Evolutionary conservation across 2,888 invertebrate species (phyloP).

Genomic region (Ditula angustiorana): DNA sequence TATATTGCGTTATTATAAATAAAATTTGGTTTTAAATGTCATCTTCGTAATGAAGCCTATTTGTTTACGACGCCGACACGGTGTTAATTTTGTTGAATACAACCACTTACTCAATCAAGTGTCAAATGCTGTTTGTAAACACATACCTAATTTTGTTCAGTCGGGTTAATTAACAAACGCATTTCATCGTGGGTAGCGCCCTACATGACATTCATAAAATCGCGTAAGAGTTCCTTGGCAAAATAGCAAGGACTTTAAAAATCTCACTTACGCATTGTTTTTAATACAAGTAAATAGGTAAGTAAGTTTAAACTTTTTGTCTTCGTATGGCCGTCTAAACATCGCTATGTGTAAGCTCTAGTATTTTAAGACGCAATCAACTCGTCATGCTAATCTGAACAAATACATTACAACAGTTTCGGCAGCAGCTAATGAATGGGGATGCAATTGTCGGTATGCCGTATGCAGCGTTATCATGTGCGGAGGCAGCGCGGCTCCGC

Average conservation of each 20-base stretch:
- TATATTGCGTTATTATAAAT: not conserved
- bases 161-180: constrained; percentile 12
- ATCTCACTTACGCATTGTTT: too few species aligned
- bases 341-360: too few species aligned
- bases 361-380: not conserved
- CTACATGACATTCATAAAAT: not conserved
- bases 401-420: constrained; percentile 11
- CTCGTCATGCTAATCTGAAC: too few species aligned
- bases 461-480: constrained; percentile 36
- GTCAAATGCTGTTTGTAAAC: constrained; percentile 14
- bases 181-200: constrained; percentile 6
- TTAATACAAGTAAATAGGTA: too few species aligned
- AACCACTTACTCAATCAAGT: not conserved
- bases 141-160: constrained; percentile 2
- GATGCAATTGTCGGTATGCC: constrained; percentile 39
- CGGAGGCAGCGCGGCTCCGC: constrained; percentile 35
- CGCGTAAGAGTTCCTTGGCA: not conserved
- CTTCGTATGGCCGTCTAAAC: too few species aligned
- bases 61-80: not conserved
- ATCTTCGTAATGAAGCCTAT: too few species aligned
- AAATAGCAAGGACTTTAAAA: too few species aligned
- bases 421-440: constrained; percentile 33
- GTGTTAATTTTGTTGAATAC: not conserved
- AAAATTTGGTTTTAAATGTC: too few species aligned
- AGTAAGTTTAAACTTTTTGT: too few species aligned